Base-by-base conservation (phyloP, 2,888 invertebrate genomes). In the Metalampra italica region DNA sequence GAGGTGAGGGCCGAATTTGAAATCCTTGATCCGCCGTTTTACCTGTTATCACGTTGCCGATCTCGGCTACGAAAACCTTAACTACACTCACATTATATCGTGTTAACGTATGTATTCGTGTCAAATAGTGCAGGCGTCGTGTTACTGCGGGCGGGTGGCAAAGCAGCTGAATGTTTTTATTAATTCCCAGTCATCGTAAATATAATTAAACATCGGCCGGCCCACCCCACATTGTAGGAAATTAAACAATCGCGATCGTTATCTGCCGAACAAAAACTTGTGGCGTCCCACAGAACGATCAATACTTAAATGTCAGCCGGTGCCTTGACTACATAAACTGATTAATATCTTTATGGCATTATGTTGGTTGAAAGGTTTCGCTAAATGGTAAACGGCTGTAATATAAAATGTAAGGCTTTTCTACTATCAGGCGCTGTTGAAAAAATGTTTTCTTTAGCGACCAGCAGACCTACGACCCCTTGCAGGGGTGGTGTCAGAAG, bases 261-360 rank as follows among this genome's bases (percentile, higher is more conserved):
- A 73, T 71, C 70, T 60, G 59, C 59, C 53, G 55, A 59, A 66
- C 65, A 72, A 70, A 74, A 73, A 70, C 46, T 47, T 50, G 59
- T 54, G 53, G 59, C 58, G 60, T 50, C 49, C 46, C 58, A 50
- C 57, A 65, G 69, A 73, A 71, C 62, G 68, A 67, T 71, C 64
- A 61, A 55, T 60, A 51, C 46, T 54, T 55, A 58, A 58, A 64
- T 64, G 66, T 62, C 68, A 65, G 55, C 51, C 55, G 43, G 22
- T 22, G 52, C 46, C 54, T 47, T 12, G 14, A 42, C 48, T 49
- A 45, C 47, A 39, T 48, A 47, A 57, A 55, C 56, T 56, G 53
- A 47, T 52, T 55, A 50, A 56, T 51, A 45, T 15, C 22, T 45
- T 29, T 11, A 9, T 36, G n/a, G 9, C 9, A 15, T 39, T 12